These are phyloP conservation scores for Oriolus oriolus DNA, from an alignment of 2,113 vertebrate genomes.

Conservation along the genomic window DNA sequence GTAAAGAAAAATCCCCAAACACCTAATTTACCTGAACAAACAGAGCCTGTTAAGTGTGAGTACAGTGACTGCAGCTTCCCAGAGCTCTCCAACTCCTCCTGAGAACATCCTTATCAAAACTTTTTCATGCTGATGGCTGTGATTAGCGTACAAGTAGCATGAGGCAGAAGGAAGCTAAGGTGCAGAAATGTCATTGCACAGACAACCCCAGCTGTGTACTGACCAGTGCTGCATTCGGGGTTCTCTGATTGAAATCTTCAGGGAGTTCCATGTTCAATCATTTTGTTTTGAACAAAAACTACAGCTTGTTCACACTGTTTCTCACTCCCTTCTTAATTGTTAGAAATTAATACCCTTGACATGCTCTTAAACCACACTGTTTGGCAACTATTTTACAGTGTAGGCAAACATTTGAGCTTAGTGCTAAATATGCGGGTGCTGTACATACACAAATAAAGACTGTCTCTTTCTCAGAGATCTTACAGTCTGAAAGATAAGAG, in stretches of 20 bases:
- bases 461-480: slow-evolving; percentile 38
- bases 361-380: background rate
- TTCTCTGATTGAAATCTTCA: background rate
- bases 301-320: background rate
- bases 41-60: fast-evolving
- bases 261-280: background rate
- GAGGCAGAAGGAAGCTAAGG: background rate
- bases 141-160: fast-evolving
- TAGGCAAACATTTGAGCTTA: slow-evolving; percentile 11
- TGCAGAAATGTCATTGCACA: background rate
- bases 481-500: slow-evolving; percentile 50
- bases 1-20: background rate
- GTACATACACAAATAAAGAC: slow-evolving; percentile 41
- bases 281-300: background rate
- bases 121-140: background rate
- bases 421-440: background rate
- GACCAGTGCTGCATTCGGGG: fast-evolving
- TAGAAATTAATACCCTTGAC: slow-evolving; percentile 1
- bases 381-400: background rate
- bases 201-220: background rate
- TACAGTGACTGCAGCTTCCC: background rate
- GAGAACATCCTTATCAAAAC: background rate
- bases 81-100: background rate
- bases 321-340: background rate
- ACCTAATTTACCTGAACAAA: background rate